Conservation (phyloP, 2,888 invertebrate genomes). For the Catotricha subobsoleta region DNA sequence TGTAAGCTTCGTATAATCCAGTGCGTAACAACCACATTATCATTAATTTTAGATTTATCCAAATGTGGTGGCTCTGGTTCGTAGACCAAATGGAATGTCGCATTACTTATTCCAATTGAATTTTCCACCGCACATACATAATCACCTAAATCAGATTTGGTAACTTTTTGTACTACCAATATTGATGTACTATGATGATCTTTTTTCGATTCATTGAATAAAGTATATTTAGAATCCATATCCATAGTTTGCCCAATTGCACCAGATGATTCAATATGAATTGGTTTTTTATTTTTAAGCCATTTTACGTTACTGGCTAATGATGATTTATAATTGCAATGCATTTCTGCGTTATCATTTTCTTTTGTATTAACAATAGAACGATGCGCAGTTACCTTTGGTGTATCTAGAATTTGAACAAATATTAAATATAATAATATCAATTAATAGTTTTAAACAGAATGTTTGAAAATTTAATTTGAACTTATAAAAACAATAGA, state of each 20-base stretch:
- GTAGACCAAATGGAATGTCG: slow-evolving; percentile 18
- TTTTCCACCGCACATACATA: slow-evolving; percentile 47
- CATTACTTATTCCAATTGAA: slow-evolving; percentile 19
- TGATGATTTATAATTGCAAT: slow-evolving; percentile 23
- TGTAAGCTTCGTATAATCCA: slow-evolving; percentile 26
- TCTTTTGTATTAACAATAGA: slow-evolving; percentile 22
- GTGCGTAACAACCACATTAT: slow-evolving; percentile 19
- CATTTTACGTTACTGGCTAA: slow-evolving; percentile 20
- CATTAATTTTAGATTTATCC: slow-evolving; percentile 18
- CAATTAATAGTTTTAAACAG: background rate
- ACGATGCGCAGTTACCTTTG: slow-evolving; percentile 23
- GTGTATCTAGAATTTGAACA: slow-evolving; percentile 15
- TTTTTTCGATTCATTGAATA: background rate
- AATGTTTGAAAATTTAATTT: background rate
- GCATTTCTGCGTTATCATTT: slow-evolving; percentile 19
- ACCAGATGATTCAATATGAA: background rate
- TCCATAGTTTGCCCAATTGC: slow-evolving; percentile 9
- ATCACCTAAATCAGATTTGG: slow-evolving; percentile 48
- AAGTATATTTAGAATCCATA: background rate
- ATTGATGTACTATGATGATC: slow-evolving; percentile 28
- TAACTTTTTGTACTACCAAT: slow-evolving; percentile 46
- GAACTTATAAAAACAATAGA: background rate
- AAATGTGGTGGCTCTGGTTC: slow-evolving; percentile 25
- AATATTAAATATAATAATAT: no score
- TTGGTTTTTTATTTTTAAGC: slow-evolving; percentile 17